Evolutionary conservation across 2,113 vertebrate species (phyloP).

Genomic region (Clarias macrocephalus): DNA sequence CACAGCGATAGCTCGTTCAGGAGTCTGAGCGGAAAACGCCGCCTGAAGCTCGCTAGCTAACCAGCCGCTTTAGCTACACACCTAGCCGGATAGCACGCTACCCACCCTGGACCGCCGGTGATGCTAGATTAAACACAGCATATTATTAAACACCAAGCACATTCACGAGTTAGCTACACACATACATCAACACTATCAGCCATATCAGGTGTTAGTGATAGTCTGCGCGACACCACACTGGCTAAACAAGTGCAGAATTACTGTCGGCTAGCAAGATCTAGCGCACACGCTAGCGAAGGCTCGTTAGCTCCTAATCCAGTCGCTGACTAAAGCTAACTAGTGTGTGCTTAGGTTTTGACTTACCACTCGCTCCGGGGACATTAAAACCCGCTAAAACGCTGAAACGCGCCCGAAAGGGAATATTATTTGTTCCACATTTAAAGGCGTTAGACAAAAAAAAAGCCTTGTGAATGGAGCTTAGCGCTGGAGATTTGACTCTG

Average conservation of each 20-base stretch:
- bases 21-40: background rate
- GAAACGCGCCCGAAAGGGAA: background rate
- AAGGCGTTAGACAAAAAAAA: constrained; percentile 30
- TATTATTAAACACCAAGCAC: no score
- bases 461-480: constrained; percentile 17
- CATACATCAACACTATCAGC: background rate
- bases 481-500: constrained; percentile 18
- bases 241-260: constrained; percentile 4
- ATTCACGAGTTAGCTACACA: background rate
- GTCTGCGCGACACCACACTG: background rate
- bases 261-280: background rate
- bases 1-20: background rate
- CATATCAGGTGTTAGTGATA: background rate
- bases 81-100: background rate
- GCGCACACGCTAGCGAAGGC: constrained; percentile 25
- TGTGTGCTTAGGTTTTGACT: constrained; percentile 40
- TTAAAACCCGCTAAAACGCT: constrained; percentile 27
- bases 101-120: background rate
- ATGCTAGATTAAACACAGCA: background rate
- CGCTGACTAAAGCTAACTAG: constrained; percentile 36
- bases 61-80: background rate
- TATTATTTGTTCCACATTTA: background rate
- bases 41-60: constrained; percentile 8
- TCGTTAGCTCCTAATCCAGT: constrained; percentile 9
- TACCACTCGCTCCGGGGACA: constrained; percentile 49